Percentiles rank a stretch among this genome's conserved stretches.
Evolutionary conservation across 2,797 vertebrate species (phyloP).

Genomic region (Pempheris klunzingeri): DNA sequence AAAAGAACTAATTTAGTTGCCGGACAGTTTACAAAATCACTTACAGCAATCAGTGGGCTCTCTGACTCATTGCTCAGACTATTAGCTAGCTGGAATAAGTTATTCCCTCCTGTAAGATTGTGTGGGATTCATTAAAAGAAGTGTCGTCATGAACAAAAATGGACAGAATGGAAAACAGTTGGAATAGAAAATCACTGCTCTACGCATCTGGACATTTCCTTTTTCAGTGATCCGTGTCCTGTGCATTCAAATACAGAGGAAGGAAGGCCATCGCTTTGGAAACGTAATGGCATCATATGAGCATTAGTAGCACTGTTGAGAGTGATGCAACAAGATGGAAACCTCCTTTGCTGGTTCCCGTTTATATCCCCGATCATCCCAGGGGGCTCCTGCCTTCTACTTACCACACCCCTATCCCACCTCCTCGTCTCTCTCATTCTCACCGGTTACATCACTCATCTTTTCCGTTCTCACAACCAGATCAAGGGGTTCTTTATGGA

Average conservation of each 20-base stretch:
- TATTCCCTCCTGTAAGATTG: constrained; percentile 34
- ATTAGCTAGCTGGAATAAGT: constrained; percentile 37
- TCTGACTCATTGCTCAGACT: constrained; percentile 53
- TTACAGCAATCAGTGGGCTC: constrained; percentile 43
- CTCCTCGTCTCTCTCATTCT: constrained; percentile 34
- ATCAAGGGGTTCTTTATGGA: constrained; percentile 44
- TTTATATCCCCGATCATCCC: constrained; percentile 35
- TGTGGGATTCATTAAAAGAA: constrained; percentile 37
- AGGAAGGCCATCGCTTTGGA: constrained; percentile 1
- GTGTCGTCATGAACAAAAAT: constrained; percentile 32
- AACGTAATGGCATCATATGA: constrained; percentile 39
- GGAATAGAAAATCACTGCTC: constrained; percentile 30
- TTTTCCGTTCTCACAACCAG: constrained; percentile 57
- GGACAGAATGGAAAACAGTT: constrained; percentile 20
- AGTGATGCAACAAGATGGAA: constrained; percentile 83
- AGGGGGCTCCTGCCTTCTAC: constrained; percentile 33
- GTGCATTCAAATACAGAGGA: constrained; percentile 28
- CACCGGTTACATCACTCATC: constrained; percentile 65
- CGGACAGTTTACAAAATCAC: constrained; percentile 40
- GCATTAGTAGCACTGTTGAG: constrained; percentile 40
- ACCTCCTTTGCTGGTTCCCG: constrained; percentile 47
- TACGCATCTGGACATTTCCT: background rate
- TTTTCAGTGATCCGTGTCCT: constrained; percentile 10
- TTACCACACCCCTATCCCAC: constrained; percentile 22
- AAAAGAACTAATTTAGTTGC: constrained; percentile 30